Conservation (phyloP, 2,113 vertebrate species). For the Corythoichthys intestinalis region DNA sequence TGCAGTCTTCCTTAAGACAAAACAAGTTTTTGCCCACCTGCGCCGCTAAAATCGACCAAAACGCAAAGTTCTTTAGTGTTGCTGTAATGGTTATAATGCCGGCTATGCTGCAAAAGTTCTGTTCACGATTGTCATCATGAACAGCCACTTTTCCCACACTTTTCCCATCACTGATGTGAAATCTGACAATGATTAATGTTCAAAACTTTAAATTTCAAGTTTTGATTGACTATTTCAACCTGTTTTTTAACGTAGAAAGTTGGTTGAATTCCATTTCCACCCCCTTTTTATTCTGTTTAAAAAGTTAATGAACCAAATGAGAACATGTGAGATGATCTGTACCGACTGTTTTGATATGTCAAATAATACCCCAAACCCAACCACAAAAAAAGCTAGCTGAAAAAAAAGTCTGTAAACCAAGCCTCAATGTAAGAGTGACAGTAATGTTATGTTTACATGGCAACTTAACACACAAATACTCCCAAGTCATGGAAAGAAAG, state of each 20-base stretch:
- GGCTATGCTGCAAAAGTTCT: background rate
- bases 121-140: background rate
- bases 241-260: background rate
- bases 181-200: too few species aligned
- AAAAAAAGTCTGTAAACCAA: constrained; percentile 35
- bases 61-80: too few species aligned
- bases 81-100: too few species aligned
- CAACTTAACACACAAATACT: constrained; percentile 77
- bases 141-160: background rate
- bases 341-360: background rate
- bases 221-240: background rate
- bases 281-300: background rate
- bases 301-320: background rate
- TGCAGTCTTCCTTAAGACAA: too few species aligned
- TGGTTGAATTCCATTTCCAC: background rate
- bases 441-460: constrained; percentile 74
- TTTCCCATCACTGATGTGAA: background rate
- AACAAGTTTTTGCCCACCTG: too few species aligned
- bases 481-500: constrained; percentile 65
- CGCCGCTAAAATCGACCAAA: too few species aligned
- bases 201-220: background rate
- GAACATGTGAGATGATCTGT: background rate
- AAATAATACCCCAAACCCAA: background rate
- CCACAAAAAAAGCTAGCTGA: background rate
- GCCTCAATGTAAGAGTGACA: constrained; percentile 55